A percentile compares a stretch with the other conserved stretches of the same genome.
Evolutionary conservation across 1,140 invertebrate genomes (phyloP).

Genomic region (Brachionus koreanus): DNA sequence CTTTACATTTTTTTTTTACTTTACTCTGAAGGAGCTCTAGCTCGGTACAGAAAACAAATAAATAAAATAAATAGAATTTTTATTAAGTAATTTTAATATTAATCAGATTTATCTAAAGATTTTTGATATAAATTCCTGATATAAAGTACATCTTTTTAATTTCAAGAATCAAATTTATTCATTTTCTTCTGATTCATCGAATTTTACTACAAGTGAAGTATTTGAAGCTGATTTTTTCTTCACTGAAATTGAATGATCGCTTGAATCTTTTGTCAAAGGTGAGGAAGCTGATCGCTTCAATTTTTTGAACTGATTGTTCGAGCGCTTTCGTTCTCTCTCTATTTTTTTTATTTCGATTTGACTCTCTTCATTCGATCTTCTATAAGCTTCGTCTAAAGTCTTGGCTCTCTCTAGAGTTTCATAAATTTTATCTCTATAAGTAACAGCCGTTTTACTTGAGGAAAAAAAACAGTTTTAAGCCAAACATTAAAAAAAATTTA

Average conservation of each 20-base stretch:
- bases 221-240: conserved; percentile 22
- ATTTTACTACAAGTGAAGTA: not conserved
- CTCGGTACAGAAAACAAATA: too few species aligned
- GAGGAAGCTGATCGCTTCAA: not conserved
- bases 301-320: not conserved
- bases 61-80: too few species aligned
- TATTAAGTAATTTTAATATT: too few species aligned
- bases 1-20: too few species aligned
- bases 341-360: not conserved
- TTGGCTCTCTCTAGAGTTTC: not conserved
- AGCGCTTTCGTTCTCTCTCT: not conserved
- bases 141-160: not conserved
- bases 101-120: too few species aligned
- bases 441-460: conserved; percentile 1
- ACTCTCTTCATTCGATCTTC: not conserved
- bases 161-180: not conserved
- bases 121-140: not conserved
- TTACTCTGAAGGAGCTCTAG: too few species aligned
- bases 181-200: not conserved
- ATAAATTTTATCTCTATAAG: conserved; percentile 15
- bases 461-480: not conserved
- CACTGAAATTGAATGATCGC: not conserved
- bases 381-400: not conserved
- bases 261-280: not conserved
- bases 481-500: not conserved